Evolutionary conservation across 2,113 vertebrate species (phyloP).

Genomic region (Ploceus nigricollis): DNA sequence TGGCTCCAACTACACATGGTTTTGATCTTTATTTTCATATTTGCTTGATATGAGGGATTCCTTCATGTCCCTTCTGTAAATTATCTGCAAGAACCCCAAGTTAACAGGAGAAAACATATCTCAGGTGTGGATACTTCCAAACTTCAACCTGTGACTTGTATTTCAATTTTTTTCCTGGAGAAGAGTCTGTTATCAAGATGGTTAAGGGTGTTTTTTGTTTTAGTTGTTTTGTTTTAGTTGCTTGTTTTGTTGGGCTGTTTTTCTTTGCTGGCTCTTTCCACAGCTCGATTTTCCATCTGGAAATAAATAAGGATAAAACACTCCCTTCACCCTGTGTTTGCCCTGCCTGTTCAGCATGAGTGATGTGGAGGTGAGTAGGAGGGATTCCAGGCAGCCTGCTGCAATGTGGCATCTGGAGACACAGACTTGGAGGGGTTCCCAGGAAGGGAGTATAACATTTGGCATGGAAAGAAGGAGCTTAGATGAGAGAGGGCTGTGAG

Average conservation of each 20-base stretch:
- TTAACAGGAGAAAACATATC: not conserved
- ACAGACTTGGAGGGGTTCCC: slow-evolving; percentile 55
- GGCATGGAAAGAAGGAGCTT: slow-evolving; percentile 36
- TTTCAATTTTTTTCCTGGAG: not conserved
- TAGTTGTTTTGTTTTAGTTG: not conserved
- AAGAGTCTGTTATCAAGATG: not conserved
- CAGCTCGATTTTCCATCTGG: not conserved
- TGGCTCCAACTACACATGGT: not conserved
- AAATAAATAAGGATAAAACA: not conserved
- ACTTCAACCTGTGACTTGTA: not conserved
- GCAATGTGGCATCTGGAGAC: slow-evolving; percentile 59
- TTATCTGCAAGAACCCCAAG: not conserved
- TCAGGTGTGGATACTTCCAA: not conserved
- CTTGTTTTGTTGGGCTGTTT: not conserved
- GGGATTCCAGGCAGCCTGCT: slow-evolving; percentile 51
- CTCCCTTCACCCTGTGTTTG: slow-evolving; percentile 8
- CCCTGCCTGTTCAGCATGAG: slow-evolving; percentile 23
- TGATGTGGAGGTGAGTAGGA: slow-evolving; percentile 30
- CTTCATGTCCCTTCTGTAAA: not conserved
- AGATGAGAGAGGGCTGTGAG: slow-evolving; percentile 36
- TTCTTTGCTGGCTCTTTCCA: not conserved
- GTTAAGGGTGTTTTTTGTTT: not conserved
- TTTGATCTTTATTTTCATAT: not conserved
- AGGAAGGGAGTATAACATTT: slow-evolving; percentile 50
- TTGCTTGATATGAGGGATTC: not conserved